Conservation (phyloP, 1,140 invertebrate genomes). For the Phthorimaea operculella region DNA sequence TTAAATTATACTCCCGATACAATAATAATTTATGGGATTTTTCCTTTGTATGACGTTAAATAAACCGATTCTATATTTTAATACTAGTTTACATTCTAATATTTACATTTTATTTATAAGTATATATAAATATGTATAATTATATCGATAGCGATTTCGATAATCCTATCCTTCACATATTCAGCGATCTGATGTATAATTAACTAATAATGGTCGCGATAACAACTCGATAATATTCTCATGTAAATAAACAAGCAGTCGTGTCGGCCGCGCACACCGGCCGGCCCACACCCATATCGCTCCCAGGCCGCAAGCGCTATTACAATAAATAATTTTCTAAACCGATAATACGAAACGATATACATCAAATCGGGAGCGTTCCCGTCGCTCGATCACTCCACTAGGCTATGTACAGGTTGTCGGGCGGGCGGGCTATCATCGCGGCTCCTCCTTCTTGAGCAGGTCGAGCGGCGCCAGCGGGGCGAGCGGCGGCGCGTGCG, state of each 20-base stretch:
- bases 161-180: constrained; percentile 61
- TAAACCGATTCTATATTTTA: constrained; percentile 67
- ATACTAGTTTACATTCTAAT: constrained; percentile 65
- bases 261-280: constrained; percentile 39
- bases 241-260: constrained; percentile 67
- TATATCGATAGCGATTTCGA: constrained; percentile 61
- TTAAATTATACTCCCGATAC: constrained; percentile 58
- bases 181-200: constrained; percentile 65
- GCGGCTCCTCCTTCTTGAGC: constrained; percentile 67
- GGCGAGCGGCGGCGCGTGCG: constrained; percentile 37
- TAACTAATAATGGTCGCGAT: constrained; percentile 67
- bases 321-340: constrained; percentile 66
- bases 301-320: constrained; percentile 39
- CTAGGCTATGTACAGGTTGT: constrained; percentile 40
- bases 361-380: constrained; percentile 28
- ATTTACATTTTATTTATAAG: constrained; percentile 68
- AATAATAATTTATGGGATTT: constrained; percentile 67
- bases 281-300: constrained; percentile 21
- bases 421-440: constrained; percentile 58
- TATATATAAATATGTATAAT: constrained; percentile 68
- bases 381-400: constrained; percentile 38
- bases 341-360: constrained; percentile 51
- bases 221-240: constrained; percentile 65
- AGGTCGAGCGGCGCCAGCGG: constrained; percentile 56
- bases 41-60: constrained; percentile 64